Conservation (phyloP, 2,113 vertebrate species). For the Saguinus midas region DNA sequence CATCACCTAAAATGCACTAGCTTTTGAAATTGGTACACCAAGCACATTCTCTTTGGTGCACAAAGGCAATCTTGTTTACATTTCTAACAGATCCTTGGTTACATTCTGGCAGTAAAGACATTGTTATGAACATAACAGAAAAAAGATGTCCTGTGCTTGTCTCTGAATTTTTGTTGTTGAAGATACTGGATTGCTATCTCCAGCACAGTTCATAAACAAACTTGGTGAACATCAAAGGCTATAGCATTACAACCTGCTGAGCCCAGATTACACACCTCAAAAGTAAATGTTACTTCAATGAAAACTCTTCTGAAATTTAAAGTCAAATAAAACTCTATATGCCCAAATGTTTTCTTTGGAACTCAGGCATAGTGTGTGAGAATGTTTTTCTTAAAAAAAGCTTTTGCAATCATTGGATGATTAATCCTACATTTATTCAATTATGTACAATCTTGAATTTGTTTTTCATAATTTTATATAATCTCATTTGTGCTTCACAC, state of each 20-base stretch:
- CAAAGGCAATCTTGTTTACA: slow-evolving; percentile 51
- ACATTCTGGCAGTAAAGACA: slow-evolving; percentile 53
- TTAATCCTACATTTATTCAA: not conserved
- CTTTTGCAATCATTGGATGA: slow-evolving; percentile 40
- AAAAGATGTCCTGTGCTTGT: slow-evolving; percentile 50
- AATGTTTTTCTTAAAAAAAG: not conserved
- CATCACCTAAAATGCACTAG: not conserved
- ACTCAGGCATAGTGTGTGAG: not conserved
- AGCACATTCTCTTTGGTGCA: slow-evolving; percentile 39
- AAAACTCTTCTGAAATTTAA: slow-evolving; percentile 77
- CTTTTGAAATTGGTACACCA: not conserved
- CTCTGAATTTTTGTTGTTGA: slow-evolving; percentile 75
- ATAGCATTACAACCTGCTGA: slow-evolving; percentile 70
- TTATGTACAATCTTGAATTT: slow-evolving; percentile 15
- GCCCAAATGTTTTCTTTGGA: slow-evolving; percentile 65
- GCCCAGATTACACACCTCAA: slow-evolving; percentile 81
- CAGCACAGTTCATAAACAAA: slow-evolving; percentile 80
- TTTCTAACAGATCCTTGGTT: slow-evolving; percentile 63
- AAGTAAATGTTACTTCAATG: slow-evolving; percentile 79
- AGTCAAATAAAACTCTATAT: slow-evolving; percentile 72
- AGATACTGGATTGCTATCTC: slow-evolving; percentile 71
- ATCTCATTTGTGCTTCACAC: not conserved
- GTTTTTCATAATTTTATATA: not conserved
- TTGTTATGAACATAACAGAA: slow-evolving; percentile 55
- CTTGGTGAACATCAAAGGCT: slow-evolving; percentile 79